A percentile compares a stretch with the other conserved stretches of the same genome.
These are phyloP conservation scores for Nemurella pictetii DNA, from an alignment of 2,888 invertebrate species.

Conservation along the genomic window DNA sequence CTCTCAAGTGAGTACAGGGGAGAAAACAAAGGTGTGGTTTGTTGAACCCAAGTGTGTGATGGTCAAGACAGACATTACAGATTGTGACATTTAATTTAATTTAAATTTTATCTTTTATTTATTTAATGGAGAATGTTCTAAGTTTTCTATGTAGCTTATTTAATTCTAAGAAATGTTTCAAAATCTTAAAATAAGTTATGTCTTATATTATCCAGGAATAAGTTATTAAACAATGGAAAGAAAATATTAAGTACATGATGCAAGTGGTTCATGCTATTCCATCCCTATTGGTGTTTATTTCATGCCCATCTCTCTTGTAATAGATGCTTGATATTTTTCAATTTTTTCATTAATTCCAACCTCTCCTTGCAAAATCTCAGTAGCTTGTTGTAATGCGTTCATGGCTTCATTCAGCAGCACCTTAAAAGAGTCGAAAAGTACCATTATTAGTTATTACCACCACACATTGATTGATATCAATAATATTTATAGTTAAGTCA, in stretches of 20 bases:
- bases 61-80: constrained; percentile 17
- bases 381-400: constrained; percentile 61
- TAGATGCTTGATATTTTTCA: constrained; percentile 48
- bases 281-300: too few species aligned
- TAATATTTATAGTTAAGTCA: neutral
- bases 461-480: too few species aligned
- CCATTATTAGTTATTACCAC: too few species aligned
- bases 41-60: constrained; percentile 8
- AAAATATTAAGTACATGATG: too few species aligned
- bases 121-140: too few species aligned
- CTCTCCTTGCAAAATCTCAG: constrained; percentile 62
- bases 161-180: too few species aligned
- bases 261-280: too few species aligned
- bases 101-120: neutral
- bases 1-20: neutral
- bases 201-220: too few species aligned
- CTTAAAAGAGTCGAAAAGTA: constrained; percentile 50
- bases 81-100: constrained; percentile 33
- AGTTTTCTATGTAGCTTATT: too few species aligned
- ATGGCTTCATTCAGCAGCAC: constrained; percentile 61
- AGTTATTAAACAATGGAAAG: too few species aligned
- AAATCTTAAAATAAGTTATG: too few species aligned
- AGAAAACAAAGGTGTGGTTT: constrained; percentile 22
- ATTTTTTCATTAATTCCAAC: constrained; percentile 60
- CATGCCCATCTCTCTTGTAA: neutral